Percentiles rank a stretch among this genome's conserved stretches.
Conservation (phyloP, 1,140 invertebrate species). For the Acromyrmex heyeri region DNA sequence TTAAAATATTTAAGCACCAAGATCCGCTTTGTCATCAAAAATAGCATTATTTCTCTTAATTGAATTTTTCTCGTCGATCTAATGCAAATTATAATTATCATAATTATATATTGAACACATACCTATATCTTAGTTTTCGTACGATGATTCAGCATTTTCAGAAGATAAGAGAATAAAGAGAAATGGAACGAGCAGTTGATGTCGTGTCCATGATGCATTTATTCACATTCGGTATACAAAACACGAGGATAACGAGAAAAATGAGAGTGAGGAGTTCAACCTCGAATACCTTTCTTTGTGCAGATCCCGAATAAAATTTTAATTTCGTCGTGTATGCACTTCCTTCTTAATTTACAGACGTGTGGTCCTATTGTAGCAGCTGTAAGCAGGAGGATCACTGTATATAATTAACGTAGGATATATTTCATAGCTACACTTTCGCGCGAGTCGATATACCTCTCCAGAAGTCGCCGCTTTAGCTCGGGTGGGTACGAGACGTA, state of each 20-base stretch:
- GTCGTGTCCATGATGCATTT: slow-evolving; percentile 71
- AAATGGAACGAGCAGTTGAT: not conserved
- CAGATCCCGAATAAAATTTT: slow-evolving; percentile 14
- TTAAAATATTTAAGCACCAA: no score
- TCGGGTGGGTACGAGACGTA: slow-evolving; percentile 95
- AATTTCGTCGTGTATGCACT: not conserved
- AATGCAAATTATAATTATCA: no score
- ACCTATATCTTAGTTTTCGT: not conserved
- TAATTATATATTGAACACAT: not conserved
- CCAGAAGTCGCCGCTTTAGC: slow-evolving; percentile 92
- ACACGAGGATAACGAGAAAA: slow-evolving; percentile 70
- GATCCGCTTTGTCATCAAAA: no score
- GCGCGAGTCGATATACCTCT: slow-evolving; percentile 88
- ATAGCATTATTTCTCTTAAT: no score
- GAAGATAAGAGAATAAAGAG: slow-evolving; percentile 1
- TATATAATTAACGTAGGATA: slow-evolving; percentile 56
- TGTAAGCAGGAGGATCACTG: slow-evolving; percentile 86
- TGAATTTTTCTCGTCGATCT: not conserved
- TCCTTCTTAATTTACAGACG: slow-evolving; percentile 86
- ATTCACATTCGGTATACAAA: slow-evolving; percentile 75
- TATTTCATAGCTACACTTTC: not conserved
- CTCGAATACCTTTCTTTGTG: slow-evolving; percentile 20
- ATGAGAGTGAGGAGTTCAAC: slow-evolving; percentile 41
- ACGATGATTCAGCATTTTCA: not conserved
- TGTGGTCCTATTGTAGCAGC: slow-evolving; percentile 92